Conservation (phyloP, 2,888 invertebrate species). For the Eustalomyia histrio region DNA sequence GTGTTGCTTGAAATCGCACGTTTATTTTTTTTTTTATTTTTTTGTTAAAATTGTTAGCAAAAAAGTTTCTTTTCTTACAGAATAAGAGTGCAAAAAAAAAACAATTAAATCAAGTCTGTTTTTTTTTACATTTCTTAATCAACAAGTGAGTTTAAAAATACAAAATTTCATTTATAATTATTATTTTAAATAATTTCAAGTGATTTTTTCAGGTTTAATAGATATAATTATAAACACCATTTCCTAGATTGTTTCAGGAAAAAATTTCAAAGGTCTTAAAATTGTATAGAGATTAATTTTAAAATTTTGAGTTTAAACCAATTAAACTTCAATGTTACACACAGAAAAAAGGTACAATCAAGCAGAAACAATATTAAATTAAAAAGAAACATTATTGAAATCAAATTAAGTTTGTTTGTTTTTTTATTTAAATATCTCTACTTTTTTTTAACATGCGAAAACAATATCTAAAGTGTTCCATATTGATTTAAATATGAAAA, state of each 20-base stretch:
- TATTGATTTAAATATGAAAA: too few relatives aligned
- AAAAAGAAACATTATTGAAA: too few relatives aligned
- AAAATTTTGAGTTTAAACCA: too few relatives aligned
- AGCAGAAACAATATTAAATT: too few relatives aligned
- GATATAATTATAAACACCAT: not conserved
- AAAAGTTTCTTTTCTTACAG: slow-evolving; percentile 19
- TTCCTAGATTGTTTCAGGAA: not conserved
- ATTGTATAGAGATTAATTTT: too few relatives aligned
- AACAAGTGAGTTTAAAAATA: slow-evolving; percentile 4
- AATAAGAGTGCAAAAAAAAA: slow-evolving; percentile 22
- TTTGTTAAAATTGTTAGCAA: slow-evolving; percentile 5
- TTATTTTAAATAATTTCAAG: not conserved
- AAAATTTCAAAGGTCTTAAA: not conserved
- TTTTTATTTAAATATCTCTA: too few relatives aligned
- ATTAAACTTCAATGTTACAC: too few relatives aligned
- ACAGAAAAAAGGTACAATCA: too few relatives aligned
- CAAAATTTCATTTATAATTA: not conserved
- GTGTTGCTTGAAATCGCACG: slow-evolving; percentile 55
- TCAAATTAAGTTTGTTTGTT: too few relatives aligned
- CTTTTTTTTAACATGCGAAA: too few relatives aligned
- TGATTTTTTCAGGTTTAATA: not conserved
- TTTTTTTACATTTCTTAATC: not conserved
- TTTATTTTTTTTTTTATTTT: too few relatives aligned
- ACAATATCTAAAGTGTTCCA: too few relatives aligned
- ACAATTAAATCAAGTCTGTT: slow-evolving; percentile 37